Percentiles rank a stretch among this genome's conserved stretches.
Evolutionary conservation across 2,797 vertebrate species (phyloP).

Genomic region (Chelidonichthys spinosus): DNA sequence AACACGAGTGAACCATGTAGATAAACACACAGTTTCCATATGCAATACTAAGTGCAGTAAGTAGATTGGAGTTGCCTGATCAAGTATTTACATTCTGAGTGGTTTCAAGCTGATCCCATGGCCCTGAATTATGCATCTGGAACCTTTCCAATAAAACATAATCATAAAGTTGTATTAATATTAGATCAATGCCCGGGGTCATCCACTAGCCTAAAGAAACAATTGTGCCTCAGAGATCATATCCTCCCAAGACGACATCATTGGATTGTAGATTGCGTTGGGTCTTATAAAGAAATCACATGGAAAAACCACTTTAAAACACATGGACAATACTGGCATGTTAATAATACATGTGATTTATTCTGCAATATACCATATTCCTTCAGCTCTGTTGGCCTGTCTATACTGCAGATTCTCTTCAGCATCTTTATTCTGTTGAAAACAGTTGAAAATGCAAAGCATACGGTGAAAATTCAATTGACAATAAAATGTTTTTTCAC

Average conservation of each 20-base stretch:
- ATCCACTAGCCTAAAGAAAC: slow-evolving; percentile 3
- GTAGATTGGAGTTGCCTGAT: neutral
- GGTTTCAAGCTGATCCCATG: neutral
- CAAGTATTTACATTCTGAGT: slow-evolving; percentile 20
- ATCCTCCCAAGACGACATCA: slow-evolving; percentile 17
- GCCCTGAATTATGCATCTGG: slow-evolving; percentile 48
- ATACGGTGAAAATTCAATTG: neutral
- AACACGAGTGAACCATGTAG: slow-evolving; percentile 7
- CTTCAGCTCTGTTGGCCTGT: neutral
- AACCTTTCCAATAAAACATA: slow-evolving; percentile 31
- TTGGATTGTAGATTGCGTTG: slow-evolving; percentile 52
- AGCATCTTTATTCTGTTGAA: neutral
- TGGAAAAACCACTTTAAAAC: neutral
- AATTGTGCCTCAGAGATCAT: slow-evolving; percentile 14
- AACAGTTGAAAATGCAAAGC: neutral
- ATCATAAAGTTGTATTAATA: slow-evolving; percentile 49
- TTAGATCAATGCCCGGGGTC: slow-evolving; percentile 40
- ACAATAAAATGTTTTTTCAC: neutral
- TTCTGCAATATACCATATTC: slow-evolving; percentile 1
- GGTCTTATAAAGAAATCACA: slow-evolving; percentile 12
- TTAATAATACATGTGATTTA: slow-evolving; percentile 39
- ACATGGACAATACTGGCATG: neutral
- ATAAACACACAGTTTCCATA: neutral
- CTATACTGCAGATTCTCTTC: neutral
- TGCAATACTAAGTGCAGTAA: neutral